phyloP scores from a whole-genome alignment of 2,888 invertebrate species.

The Macrostomum cliftonense region DNA sequence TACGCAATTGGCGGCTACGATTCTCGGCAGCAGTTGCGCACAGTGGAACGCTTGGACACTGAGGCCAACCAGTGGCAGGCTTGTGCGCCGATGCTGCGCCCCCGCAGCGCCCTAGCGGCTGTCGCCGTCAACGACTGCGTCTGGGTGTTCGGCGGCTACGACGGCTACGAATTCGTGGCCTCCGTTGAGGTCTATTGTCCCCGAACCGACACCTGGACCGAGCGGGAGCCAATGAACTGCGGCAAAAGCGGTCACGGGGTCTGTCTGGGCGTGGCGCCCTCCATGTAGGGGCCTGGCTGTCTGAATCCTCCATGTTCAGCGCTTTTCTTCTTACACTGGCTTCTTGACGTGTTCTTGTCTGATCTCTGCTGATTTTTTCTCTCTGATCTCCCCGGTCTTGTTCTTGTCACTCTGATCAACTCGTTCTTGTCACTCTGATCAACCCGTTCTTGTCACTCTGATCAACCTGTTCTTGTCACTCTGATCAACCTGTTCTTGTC shows the following conservation, averaged over 20 bases:
- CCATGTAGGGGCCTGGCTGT: no score
- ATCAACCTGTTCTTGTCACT: no score
- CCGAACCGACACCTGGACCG: constrained; percentile 52
- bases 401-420: no score
- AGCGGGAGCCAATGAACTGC: constrained; percentile 57
- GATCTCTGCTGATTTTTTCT: no score
- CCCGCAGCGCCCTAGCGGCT: constrained; percentile 68
- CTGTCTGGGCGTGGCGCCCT: no score
- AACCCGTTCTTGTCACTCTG: no score
- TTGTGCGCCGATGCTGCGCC: constrained; percentile 54
- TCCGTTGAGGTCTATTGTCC: constrained; percentile 76
- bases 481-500: no score
- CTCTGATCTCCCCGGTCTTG: no score
- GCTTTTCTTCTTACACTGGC: no score
- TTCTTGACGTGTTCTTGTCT: no score
- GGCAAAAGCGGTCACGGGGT: constrained; percentile 64
- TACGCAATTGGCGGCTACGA: constrained; percentile 91
- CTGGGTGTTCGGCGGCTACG: constrained; percentile 77
- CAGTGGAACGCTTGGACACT: constrained; percentile 70
- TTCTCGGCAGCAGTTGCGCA: constrained; percentile 57
- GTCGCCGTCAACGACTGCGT: constrained; percentile 66
- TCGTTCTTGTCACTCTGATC: no score
- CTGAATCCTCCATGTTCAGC: no score
- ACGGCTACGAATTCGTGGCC: constrained; percentile 61
- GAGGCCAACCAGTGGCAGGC: constrained; percentile 60